phyloP scores from a whole-genome alignment of 2,888 invertebrate species.

The Troides oblongomaculatus region DNA sequence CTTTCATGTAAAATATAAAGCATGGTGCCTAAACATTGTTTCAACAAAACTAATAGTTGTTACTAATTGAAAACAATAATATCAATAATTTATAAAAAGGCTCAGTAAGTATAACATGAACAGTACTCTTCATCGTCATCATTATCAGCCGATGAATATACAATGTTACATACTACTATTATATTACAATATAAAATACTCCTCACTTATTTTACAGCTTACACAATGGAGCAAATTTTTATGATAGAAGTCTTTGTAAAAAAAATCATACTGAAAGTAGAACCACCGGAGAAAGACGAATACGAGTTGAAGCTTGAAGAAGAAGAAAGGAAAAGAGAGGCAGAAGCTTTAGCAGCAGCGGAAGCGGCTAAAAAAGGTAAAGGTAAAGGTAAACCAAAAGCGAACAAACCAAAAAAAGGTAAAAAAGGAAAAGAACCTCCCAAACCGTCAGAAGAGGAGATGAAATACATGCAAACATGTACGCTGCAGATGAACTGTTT shows the following conservation, averaged over 20 bases:
- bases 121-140: background rate
- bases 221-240: conserved; percentile 70
- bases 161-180: too few species aligned
- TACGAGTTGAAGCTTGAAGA: conserved; percentile 65
- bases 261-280: conserved; percentile 66
- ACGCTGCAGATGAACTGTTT: conserved; percentile 69
- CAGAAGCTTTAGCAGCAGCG: conserved; percentile 56
- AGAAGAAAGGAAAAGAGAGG: conserved; percentile 58
- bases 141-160: too few species aligned
- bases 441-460: conserved; percentile 69
- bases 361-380: conserved; percentile 47
- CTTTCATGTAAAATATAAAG: background rate
- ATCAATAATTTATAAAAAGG: background rate
- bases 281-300: conserved; percentile 69
- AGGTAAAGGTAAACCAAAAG: conserved; percentile 36
- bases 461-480: conserved; percentile 72
- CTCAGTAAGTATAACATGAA: background rate
- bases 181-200: too few species aligned
- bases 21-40: background rate
- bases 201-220: background rate
- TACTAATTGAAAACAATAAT: background rate
- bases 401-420: conserved; percentile 44
- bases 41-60: background rate
- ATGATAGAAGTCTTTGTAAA: conserved; percentile 74
- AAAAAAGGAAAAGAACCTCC: conserved; percentile 67